Conservation (phyloP, 2,888 invertebrate genomes). For the Xestia xanthographa region DNA sequence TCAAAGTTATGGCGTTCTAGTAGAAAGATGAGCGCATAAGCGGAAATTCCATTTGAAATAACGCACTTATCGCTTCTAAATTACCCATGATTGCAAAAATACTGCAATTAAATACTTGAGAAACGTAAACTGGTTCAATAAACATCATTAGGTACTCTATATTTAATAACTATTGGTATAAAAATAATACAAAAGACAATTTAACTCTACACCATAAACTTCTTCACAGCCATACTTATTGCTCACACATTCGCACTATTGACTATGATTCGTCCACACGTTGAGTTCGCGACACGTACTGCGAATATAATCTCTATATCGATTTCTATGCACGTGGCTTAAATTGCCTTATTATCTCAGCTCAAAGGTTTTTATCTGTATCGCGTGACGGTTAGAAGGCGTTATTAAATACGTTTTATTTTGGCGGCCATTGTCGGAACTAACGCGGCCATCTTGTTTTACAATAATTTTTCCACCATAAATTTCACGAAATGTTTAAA, state of each 20-base stretch:
- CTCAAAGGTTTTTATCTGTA: slow-evolving; percentile 47
- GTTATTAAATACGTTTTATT: slow-evolving; percentile 28
- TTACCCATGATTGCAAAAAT: background rate
- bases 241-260: slow-evolving; percentile 4
- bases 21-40: background rate
- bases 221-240: background rate
- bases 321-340: slow-evolving; percentile 52
- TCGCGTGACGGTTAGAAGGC: slow-evolving; percentile 43
- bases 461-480: background rate
- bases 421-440: background rate
- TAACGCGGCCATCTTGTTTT: background rate
- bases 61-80: background rate
- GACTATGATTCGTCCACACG: slow-evolving; percentile 35
- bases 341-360: slow-evolving; percentile 43
- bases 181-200: background rate
- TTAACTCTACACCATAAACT: slow-evolving; percentile 2
- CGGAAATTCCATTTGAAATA: background rate
- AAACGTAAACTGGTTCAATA: background rate
- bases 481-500: background rate
- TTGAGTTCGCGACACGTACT: slow-evolving; percentile 23
- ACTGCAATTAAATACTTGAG: background rate
- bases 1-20: background rate
- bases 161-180: background rate
- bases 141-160: background rate
- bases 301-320: slow-evolving; percentile 46